Evolutionary conservation across 2,888 invertebrate species (phyloP), one percentile per base, ranked within the genome.

Genomic region (Boloria selene): DNA sequence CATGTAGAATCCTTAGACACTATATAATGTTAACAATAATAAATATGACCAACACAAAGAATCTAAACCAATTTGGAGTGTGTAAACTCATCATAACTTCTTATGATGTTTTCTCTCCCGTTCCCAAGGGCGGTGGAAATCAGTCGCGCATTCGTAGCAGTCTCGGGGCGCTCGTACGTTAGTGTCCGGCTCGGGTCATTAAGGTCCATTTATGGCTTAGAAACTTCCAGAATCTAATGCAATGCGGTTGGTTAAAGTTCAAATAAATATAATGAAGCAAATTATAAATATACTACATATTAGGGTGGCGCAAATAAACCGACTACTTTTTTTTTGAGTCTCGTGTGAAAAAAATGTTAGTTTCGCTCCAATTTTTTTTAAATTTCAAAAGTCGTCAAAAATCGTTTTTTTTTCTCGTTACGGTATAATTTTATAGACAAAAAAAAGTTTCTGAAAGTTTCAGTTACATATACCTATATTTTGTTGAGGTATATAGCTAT

Each of bases 161-260:
- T 74, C 77, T 77, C 79, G 70, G 69, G 77, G 69, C 75, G 72
- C 78, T 74, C 77, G 73, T 80, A 78, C 73, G 78, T 84, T 83
- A 82, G 84, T 82, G 79, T 76, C 81, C 81, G 78, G 76, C 74
- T 77, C 74, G 73, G 78, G 82, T 88, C 89, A 88, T 90, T 90
- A 90, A 75, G 82, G 80, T 71, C 83, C 82, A 88, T 88, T 89
- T 83, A 85, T 74, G 81, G 80, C 49, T 31, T 56, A 64, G 60
- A 65, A 68, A 68, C 70, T 70, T 70, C 51, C 59, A 56, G 58
- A 66, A 53, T 47, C 52, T 62, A 62, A 66, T 62, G 66, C 58
- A 66, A 61, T 52, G 60, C 50, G 62, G 45, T 45, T 13, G 47
- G 31, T 13, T 47, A 26, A 49, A 58, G 45, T 31, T 58, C 31